Percentiles rank a stretch among this genome's conserved stretches.
phyloP scores from a whole-genome alignment of 1,140 invertebrate species.

The Orchestia grillus region DNA sequence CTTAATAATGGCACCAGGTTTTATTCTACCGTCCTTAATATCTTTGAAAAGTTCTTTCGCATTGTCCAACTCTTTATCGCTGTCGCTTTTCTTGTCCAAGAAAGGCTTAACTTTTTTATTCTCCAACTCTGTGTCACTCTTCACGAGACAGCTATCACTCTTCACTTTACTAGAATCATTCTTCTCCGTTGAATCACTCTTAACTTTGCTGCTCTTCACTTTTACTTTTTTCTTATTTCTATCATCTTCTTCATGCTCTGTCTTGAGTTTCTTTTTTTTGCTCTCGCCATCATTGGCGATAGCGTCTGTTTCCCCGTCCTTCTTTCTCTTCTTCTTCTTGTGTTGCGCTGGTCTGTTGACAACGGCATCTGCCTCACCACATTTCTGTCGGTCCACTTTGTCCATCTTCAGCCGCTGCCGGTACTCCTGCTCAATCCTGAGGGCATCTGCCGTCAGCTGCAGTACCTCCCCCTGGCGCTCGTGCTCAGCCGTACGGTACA shows the following conservation, averaged over 20 bases:
- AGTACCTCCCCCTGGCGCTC: conserved; percentile 74
- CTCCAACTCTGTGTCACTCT: conserved; percentile 18
- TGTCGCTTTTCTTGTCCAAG: conserved; percentile 50
- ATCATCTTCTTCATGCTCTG: conserved; percentile 61
- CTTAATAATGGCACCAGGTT: conserved; percentile 67
- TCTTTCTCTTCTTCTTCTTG: conserved; percentile 65
- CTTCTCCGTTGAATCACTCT: conserved; percentile 3
- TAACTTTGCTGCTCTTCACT: conserved; percentile 41
- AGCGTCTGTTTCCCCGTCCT: conserved; percentile 68
- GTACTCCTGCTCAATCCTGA: conserved; percentile 72
- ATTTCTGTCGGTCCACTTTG: conserved; percentile 67
- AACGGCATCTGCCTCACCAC: neutral
- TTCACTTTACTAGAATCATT: neutral
- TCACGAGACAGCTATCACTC: conserved; percentile 19
- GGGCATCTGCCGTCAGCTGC: conserved; percentile 72
- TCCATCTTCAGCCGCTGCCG: conserved; percentile 70
- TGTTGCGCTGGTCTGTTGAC: conserved; percentile 69
- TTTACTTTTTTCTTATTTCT: conserved; percentile 65
- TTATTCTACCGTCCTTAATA: conserved; percentile 67
- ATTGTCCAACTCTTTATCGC: conserved; percentile 63
- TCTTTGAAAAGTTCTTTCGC: conserved; percentile 67
- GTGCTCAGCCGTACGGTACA: conserved; percentile 71
- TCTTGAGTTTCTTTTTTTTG: conserved; percentile 61
- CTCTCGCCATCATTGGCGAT: conserved; percentile 62
- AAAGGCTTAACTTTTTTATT: conserved; percentile 42